These are phyloP conservation scores for Panagrolaimus sp. DNA, from an alignment of 1,140 invertebrate genomes.

Conservation along the genomic window DNA sequence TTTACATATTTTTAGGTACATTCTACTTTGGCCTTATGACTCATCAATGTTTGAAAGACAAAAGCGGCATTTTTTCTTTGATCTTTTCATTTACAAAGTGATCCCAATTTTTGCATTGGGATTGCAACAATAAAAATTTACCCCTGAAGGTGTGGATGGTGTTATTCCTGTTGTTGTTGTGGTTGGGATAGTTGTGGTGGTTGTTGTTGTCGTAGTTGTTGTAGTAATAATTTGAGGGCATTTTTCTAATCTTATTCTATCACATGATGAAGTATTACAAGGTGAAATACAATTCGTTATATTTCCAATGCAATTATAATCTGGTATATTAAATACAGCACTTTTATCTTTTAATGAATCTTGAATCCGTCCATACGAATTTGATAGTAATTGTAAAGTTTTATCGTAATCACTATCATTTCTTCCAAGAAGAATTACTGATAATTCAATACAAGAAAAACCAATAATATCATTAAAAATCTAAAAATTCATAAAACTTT, in stretches of 20 bases:
- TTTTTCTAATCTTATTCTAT: background rate
- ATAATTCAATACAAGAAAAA: background rate
- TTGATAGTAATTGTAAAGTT: background rate
- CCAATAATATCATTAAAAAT: background rate
- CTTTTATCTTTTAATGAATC: background rate
- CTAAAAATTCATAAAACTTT: background rate
- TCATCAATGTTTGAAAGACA: too few species aligned
- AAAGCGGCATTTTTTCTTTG: too few species aligned
- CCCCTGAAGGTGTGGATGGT: too few species aligned
- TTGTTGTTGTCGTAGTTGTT: background rate
- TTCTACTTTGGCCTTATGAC: background rate
- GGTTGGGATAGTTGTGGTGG: background rate
- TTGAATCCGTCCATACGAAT: background rate
- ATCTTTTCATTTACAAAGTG: too few species aligned
- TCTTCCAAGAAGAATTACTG: background rate
- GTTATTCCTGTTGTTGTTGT: too few species aligned
- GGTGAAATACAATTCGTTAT: background rate
- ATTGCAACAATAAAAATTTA: too few species aligned
- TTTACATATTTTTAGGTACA: background rate
- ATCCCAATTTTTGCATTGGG: too few species aligned
- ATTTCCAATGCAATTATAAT: constrained; percentile 6
- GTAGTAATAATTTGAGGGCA: background rate
- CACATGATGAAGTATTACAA: background rate
- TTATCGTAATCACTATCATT: too few species aligned
- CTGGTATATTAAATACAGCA: background rate